Base-by-base conservation (phyloP, 2,888 invertebrate species). In the Adelognathus sp. region DNA sequence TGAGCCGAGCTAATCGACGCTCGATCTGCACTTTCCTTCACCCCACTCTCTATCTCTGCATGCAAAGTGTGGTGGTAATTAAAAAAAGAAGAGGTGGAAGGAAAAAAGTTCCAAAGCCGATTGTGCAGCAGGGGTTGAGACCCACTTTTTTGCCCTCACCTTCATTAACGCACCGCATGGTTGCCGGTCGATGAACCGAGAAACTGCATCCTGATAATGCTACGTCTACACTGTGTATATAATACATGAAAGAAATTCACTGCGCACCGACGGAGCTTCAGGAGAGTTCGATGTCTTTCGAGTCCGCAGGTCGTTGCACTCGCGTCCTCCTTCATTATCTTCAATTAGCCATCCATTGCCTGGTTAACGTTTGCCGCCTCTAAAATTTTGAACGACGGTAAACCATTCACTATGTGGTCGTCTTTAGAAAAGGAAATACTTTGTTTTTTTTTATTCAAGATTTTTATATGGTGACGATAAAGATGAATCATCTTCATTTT, bases 1-100 rank as follows among this genome's bases (percentile, higher is more conserved):
- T 63, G 39, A 69, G 31, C 56, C 56, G 5, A 36, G 33, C 41
- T 31, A 61, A 72, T 72, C 50, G 29, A 5, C 24, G 61, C 36
- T 63, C 63, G 24, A 77, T 77, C 36, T 33, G 63, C 46, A 21
- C 44, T 29, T 54, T 14, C 44, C 16, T n/a, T 31, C 24, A 7
- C 39, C 2, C 31, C 9, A 46, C 36, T 7, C 31, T 18, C 3
- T 50, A 21, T 39, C 27, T 11, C 11, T 9, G 14, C 16, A 7
- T 7, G 29, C n/a, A 3, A 9, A 60, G 7, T 5, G 27, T 31
- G 41, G 18, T 31, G 36, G 71, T 16, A 52, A 60, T 60, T 36
- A 39, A 14, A 52, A 46, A 64, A 11, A 46, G 29, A 27, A 36
- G 3, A 60, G 4, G 9, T 5, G 50, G 24, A 46, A 31, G n/a